Evolutionary conservation across 1,140 invertebrate genomes (phyloP).

Genomic region (Euura saliciscinereae): DNA sequence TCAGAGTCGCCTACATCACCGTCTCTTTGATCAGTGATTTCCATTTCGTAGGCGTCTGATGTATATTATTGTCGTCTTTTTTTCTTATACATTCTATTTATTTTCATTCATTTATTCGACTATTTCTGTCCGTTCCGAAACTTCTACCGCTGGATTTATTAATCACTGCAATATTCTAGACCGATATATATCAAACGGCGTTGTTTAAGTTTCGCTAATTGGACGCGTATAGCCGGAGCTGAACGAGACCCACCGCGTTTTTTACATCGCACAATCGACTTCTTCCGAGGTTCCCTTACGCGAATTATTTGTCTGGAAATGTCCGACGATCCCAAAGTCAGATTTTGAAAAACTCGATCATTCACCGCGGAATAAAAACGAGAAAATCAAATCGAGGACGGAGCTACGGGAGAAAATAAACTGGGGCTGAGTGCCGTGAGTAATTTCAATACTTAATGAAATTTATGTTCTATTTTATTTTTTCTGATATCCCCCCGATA

Average conservation of each 20-base stretch:
- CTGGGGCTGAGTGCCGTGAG: not conserved
- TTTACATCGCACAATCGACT: not conserved
- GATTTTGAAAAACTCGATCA: too few species aligned
- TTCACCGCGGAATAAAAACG: too few species aligned
- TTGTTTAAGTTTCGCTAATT: not conserved
- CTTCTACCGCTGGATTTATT: not conserved
- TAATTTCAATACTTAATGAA: not conserved
- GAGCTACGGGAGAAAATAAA: not conserved
- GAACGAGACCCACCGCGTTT: not conserved
- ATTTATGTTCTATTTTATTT: slow-evolving; percentile 9
- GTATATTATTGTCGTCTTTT: not conserved
- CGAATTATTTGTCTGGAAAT: not conserved
- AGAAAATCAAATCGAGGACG: too few species aligned
- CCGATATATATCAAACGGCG: slow-evolving; percentile 4
- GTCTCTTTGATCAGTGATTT: slow-evolving; percentile 12
- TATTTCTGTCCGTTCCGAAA: not conserved
- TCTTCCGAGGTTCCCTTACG: not conserved
- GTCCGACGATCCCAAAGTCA: too few species aligned
- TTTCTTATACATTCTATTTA: not conserved
- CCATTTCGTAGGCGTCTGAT: slow-evolving; percentile 11
- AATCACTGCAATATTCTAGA: slow-evolving; percentile 1
- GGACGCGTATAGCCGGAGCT: not conserved
- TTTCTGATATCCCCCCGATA: slow-evolving; percentile 5
- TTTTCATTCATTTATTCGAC: not conserved
- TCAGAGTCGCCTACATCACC: not conserved